These are phyloP conservation scores for Oreochromis tanganicae DNA, from an alignment of 2,113 vertebrate species.

Conservation along the genomic window DNA sequence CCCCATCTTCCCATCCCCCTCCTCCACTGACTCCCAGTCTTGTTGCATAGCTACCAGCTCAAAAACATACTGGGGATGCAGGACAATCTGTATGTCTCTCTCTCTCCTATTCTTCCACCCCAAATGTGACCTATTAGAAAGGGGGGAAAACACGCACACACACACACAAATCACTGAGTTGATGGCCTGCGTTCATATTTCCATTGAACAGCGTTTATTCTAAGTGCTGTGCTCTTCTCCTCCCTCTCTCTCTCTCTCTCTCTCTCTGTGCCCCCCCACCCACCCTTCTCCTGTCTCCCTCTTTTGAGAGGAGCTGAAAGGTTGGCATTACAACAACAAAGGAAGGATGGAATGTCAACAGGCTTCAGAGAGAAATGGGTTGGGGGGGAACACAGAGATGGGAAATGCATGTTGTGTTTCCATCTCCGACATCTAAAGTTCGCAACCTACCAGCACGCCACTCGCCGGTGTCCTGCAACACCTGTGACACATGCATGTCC, in stretches of 20 bases:
- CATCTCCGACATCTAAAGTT: constrained; percentile 40
- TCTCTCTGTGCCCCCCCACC: neutral
- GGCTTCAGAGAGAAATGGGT: constrained; percentile 66
- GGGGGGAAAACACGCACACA: neutral
- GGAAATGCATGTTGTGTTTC: constrained; percentile 26
- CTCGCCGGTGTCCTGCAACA: neutral
- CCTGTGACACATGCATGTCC: neutral
- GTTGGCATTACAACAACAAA: constrained; percentile 75
- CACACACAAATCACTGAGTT: neutral
- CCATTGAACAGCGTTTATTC: constrained; percentile 25
- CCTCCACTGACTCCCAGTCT: constrained; percentile 66
- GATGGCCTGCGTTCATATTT: neutral
- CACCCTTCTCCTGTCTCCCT: constrained; percentile 50
- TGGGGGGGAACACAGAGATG: constrained; percentile 24
- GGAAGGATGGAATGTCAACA: constrained; percentile 76
- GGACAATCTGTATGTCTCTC: constrained; percentile 60
- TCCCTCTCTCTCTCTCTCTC: neutral
- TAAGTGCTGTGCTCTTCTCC: constrained; percentile 44
- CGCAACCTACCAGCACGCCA: neutral
- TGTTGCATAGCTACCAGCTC: constrained; percentile 77
- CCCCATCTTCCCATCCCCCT: constrained; percentile 65
- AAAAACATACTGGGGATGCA: constrained; percentile 70
- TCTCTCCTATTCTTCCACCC: neutral
- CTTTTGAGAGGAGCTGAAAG: constrained; percentile 71
- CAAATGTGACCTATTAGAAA: constrained; percentile 51